Base-by-base conservation (phyloP, 2,888 invertebrate species). In the Cremastobaeus sp. region DNA sequence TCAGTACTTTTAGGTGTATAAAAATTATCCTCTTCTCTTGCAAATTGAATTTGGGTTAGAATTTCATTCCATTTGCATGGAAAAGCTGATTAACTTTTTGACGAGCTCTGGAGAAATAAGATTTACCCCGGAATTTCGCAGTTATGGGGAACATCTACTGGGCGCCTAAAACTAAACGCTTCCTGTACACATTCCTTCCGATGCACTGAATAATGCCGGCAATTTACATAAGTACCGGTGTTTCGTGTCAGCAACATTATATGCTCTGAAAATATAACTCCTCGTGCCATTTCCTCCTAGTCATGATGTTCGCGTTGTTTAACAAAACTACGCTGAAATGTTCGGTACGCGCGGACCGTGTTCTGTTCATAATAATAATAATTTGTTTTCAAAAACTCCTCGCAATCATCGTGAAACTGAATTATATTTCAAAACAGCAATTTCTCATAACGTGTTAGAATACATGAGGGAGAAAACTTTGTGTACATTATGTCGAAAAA, bases 201-300 rank as follows among this genome's bases (percentile, higher is more conserved):
- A 39, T 25, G 69, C 52, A 30, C 37, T 35, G 30, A 32, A 41
- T 28, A 50, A 55, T 28, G 34, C 41, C 41, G 28, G 47, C 60
- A 69, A 69, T 69, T 69, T 69, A 60, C 69, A 69, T 69, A 60
- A 69, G 69, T 47, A 30, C 59, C 45, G 37, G 68, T 59, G 59
- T 69, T 50, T 52, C 52, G 37, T 43, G 52, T 47, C 60, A 47
- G 69, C 69, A 54, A 60, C 69, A 41, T 41, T 69, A 54, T 62
- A 45, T 37, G 45, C 52, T 45, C 43, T 15, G 57, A 45, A 45
- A 47, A 57, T 66, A 66, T 28, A 57, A 68, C 57, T 57, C 39
- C 34, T 20, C 32, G 37, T 59, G 37, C 41, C 41, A 41, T 68
- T 57, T 48, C 50, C 57, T 48, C 34, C 39, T 43, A 48, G 21